Evolutionary conservation across 2,113 vertebrate genomes (phyloP).

Genomic region (Beaufortia kweichowensis): DNA sequence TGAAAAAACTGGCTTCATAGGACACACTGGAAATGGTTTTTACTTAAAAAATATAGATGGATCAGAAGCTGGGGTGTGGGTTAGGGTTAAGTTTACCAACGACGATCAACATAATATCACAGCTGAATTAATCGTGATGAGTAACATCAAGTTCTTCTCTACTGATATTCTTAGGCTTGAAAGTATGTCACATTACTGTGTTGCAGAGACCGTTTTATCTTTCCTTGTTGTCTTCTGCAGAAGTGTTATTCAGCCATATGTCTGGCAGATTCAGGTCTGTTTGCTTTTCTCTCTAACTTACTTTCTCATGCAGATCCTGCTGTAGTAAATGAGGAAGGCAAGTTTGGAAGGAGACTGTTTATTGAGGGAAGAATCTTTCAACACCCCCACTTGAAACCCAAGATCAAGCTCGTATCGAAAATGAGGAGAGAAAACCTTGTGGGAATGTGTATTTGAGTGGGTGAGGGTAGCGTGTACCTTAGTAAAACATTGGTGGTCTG

Average conservation of each 20-base stretch:
- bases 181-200: neutral
- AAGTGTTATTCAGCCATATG: neutral
- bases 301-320: neutral
- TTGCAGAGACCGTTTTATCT: neutral
- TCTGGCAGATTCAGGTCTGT: neutral
- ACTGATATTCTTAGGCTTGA: no score
- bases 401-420: slow-evolving; percentile 27
- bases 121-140: neutral
- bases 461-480: neutral
- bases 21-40: neutral
- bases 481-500: slow-evolving; percentile 3
- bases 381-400: slow-evolving; percentile 10
- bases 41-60: neutral
- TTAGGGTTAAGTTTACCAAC: neutral
- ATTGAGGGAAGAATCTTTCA: slow-evolving; percentile 29
- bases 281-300: neutral
- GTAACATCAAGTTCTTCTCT: no score
- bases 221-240: neutral
- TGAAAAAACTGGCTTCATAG: slow-evolving; percentile 6
- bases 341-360: slow-evolving; percentile 26
- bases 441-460: slow-evolving; percentile 23
- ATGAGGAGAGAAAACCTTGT: neutral
- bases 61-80: neutral
- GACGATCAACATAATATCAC: neutral
- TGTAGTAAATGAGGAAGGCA: slow-evolving; percentile 41